Evolutionary conservation across 2,888 invertebrate species (phyloP).

Genomic region (Holacanthella duospinosa): DNA sequence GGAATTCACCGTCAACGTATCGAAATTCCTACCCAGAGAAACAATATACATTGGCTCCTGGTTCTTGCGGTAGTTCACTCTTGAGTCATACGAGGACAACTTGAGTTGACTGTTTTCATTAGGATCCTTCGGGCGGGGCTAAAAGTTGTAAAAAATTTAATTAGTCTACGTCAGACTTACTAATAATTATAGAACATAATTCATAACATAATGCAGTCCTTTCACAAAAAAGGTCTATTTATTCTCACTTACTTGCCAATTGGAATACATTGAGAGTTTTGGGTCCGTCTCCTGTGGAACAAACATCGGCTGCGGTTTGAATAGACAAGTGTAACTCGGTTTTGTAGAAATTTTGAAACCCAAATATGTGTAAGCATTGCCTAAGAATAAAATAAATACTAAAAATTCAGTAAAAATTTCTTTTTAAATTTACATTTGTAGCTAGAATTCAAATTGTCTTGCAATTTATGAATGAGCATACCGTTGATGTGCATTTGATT

Average conservation of each 20-base stretch:
- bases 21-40: constrained; percentile 24
- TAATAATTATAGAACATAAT: too few species aligned
- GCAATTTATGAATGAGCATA: constrained; percentile 40
- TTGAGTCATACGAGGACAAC: constrained; percentile 31
- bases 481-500: constrained; percentile 81
- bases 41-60: constrained; percentile 25
- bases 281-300: constrained; percentile 62
- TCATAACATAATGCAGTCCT: not conserved
- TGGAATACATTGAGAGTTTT: constrained; percentile 91
- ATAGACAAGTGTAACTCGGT: constrained; percentile 83
- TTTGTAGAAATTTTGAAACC: constrained; percentile 82
- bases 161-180: too few species aligned
- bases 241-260: constrained; percentile 56
- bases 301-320: constrained; percentile 88
- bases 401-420: not conserved
- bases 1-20: constrained; percentile 33
- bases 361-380: constrained; percentile 73
- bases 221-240: too few species aligned
- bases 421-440: not conserved
- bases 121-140: constrained; percentile 33
- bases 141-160: constrained; percentile 13
- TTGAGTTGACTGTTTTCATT: constrained; percentile 23
- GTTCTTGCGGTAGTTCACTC: constrained; percentile 34
- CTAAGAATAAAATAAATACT: constrained; percentile 16
- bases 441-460: too few species aligned